Percentiles rank a stretch among this genome's conserved stretches.
Evolutionary conservation across 2,888 invertebrate species (phyloP).

Genomic region (Vanessa cardui): DNA sequence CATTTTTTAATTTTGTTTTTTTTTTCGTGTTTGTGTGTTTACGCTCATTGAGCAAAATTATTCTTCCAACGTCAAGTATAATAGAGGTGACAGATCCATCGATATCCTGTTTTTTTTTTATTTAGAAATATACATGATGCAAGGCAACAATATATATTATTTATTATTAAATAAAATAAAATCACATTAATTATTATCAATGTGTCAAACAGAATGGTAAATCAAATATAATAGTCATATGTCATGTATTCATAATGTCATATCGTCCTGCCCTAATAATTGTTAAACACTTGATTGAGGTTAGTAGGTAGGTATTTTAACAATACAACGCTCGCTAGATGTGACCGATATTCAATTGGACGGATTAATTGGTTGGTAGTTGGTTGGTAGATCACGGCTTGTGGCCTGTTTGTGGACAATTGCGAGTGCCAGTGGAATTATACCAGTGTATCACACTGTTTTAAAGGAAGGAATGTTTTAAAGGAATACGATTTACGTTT

Average conservation of each 20-base stretch:
- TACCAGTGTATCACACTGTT: not conserved
- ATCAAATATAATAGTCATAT: not conserved
- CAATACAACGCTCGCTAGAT: slow-evolving; percentile 30
- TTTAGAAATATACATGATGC: too few species aligned
- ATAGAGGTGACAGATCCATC: too few species aligned
- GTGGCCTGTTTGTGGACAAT: slow-evolving; percentile 17
- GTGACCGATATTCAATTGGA: slow-evolving; percentile 61
- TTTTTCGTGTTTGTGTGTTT: too few species aligned
- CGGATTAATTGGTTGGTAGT: slow-evolving; percentile 65
- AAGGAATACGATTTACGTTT: too few species aligned
- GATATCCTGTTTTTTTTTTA: too few species aligned
- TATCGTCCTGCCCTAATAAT: slow-evolving; percentile 7
- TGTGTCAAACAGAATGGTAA: not conserved
- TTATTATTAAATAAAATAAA: too few species aligned
- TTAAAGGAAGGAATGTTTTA: too few species aligned
- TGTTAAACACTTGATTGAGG: slow-evolving; percentile 20
- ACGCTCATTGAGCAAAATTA: too few species aligned
- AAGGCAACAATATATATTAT: too few species aligned
- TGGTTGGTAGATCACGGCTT: slow-evolving; percentile 19
- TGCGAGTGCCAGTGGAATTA: slow-evolving; percentile 1
- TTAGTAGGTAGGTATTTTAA: slow-evolving; percentile 30
- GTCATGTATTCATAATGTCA: not conserved
- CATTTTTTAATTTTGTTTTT: too few species aligned
- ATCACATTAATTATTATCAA: too few species aligned
- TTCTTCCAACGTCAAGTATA: too few species aligned